Conservation (phyloP, 2,797 vertebrate species). For the Danio choprae region DNA sequence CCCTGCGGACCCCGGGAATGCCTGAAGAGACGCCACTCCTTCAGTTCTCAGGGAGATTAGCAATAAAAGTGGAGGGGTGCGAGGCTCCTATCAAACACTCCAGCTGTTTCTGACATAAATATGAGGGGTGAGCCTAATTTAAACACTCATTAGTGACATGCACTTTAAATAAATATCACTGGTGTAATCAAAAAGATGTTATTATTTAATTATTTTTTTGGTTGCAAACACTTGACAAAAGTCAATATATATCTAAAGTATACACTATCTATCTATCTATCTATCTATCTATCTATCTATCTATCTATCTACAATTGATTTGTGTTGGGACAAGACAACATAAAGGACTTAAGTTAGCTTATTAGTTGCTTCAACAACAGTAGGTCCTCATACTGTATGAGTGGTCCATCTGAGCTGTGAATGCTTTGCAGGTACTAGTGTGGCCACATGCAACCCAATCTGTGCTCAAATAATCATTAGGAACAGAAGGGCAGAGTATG, state of each 20-base stretch:
- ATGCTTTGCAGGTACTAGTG: constrained; percentile 15
- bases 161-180: constrained; percentile 7
- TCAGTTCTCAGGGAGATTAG: constrained; percentile 79
- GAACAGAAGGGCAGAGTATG: constrained; percentile 25
- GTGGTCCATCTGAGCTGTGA: neutral
- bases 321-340: no score
- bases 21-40: constrained; percentile 65
- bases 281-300: no score
- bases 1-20: constrained; percentile 76
- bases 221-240: no score
- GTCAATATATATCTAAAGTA: no score
- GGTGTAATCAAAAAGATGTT: neutral
- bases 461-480: constrained; percentile 44
- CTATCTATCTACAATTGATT: no score
- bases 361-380: constrained; percentile 19
- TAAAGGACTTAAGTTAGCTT: no score
- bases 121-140: constrained; percentile 21
- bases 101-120: constrained; percentile 34
- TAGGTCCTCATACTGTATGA: constrained; percentile 4
- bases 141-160: neutral
- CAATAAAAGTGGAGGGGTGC: constrained; percentile 64
- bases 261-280: no score
- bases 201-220: no score
- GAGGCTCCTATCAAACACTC: constrained; percentile 40
- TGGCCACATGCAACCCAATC: constrained; percentile 31